Percentiles rank a stretch among this genome's conserved stretches.
phyloP scores from a whole-genome alignment of 2,797 vertebrate genomes.

The Corythornis leucogaster region DNA sequence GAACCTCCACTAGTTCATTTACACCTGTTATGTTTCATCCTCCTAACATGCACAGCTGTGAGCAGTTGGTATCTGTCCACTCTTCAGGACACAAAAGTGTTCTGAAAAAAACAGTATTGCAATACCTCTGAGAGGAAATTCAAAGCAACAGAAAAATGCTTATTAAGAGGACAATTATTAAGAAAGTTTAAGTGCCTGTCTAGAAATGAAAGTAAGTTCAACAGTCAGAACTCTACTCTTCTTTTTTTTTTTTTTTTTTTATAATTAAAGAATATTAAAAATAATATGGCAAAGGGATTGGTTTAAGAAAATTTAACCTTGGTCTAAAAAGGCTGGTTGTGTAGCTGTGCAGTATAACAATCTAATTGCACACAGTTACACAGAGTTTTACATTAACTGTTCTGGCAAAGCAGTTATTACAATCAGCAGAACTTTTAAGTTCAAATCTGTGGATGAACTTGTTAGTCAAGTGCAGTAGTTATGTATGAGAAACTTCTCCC shows the following conservation, averaged over 20 bases:
- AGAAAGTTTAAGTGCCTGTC: background rate
- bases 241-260: background rate
- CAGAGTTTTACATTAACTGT: background rate
- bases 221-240: background rate
- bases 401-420: background rate
- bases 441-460: background rate
- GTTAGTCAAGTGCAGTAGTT: background rate
- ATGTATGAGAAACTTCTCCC: background rate
- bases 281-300: background rate
- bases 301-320: background rate
- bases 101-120: background rate
- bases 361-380: background rate
- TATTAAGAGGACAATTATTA: background rate
- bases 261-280: background rate
- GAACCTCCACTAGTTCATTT: background rate
- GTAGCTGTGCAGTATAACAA: background rate
- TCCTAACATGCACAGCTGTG: background rate
- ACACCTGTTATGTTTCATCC: background rate
- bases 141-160: background rate
- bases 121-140: background rate
- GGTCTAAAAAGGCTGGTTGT: background rate
- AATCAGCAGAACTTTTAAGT: background rate
- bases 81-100: background rate
- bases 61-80: background rate
- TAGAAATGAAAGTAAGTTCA: background rate